These are phyloP conservation scores for Doris montereyensis DNA, from an alignment of 2,888 invertebrate genomes.

Conservation along the genomic window DNA sequence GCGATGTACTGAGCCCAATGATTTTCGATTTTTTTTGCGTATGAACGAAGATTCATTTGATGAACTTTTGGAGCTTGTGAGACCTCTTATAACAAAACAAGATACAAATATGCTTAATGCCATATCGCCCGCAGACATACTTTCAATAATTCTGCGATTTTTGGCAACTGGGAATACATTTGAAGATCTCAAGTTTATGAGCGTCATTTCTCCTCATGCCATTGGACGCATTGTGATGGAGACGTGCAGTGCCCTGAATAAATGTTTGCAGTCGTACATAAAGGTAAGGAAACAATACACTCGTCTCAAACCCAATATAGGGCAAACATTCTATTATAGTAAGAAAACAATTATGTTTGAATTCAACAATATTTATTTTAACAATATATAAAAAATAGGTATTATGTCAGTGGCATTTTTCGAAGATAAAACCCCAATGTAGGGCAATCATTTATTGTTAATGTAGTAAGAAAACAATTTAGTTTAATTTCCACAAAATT, in stretches of 20 bases:
- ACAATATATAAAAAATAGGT: background rate
- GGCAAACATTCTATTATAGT: background rate
- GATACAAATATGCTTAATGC: background rate
- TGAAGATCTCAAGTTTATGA: background rate
- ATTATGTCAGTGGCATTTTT: background rate
- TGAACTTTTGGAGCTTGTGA: background rate
- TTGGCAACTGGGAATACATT: background rate
- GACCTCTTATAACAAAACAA: background rate
- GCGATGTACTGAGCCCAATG: background rate
- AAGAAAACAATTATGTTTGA: conserved; percentile 7
- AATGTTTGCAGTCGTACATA: conserved; percentile 21
- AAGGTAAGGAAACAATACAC: conserved; percentile 9
- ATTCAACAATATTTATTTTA: conserved; percentile 17
- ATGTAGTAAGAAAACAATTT: background rate
- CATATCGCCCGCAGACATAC: background rate
- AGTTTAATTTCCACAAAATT: background rate
- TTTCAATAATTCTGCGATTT: background rate
- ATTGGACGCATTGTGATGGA: background rate
- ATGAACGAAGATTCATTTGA: background rate
- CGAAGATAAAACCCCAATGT: background rate
- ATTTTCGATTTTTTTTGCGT: background rate
- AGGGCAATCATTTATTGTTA: background rate
- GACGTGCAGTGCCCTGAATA: conserved; percentile 7
- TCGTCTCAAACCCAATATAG: background rate
- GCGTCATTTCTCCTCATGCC: background rate